Evolutionary conservation across 1,140 invertebrate species (phyloP).

Genomic region (Cataglyphis hispanica): DNA sequence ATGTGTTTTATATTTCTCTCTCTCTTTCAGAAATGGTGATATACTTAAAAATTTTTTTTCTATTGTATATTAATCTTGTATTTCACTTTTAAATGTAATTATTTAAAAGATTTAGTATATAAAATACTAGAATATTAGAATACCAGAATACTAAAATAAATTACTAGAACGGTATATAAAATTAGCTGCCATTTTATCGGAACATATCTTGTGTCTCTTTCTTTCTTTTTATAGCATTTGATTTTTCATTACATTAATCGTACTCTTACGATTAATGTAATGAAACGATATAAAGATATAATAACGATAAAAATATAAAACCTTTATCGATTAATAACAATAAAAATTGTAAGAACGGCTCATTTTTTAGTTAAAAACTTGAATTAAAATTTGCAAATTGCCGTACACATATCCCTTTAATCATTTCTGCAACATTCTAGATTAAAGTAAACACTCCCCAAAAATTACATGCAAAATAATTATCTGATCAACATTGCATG

Average conservation of each 20-base stretch:
- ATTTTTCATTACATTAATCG: background rate
- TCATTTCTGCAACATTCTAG: background rate
- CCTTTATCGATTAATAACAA: background rate
- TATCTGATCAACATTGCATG: slow-evolving; percentile 26
- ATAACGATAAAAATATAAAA: background rate
- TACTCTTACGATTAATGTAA: too few species aligned
- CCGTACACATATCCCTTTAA: background rate
- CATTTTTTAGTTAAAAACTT: too few species aligned
- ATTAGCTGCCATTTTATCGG: background rate
- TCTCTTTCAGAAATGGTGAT: background rate
- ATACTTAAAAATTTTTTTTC: background rate
- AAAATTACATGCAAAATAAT: slow-evolving; percentile 20
- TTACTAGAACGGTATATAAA: background rate
- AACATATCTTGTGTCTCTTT: background rate
- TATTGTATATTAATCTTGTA: background rate
- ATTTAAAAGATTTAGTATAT: background rate
- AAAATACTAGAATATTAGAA: too few species aligned
- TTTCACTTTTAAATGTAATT: background rate
- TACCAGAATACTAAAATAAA: too few species aligned
- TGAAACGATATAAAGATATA: too few species aligned
- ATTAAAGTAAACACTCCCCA: too few species aligned
- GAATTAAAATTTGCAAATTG: too few species aligned
- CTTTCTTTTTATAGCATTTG: background rate
- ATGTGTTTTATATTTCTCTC: background rate
- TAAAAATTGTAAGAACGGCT: background rate